Evolutionary conservation across 1,140 invertebrate species (phyloP).

Genomic region (Hyles euphorbiae): DNA sequence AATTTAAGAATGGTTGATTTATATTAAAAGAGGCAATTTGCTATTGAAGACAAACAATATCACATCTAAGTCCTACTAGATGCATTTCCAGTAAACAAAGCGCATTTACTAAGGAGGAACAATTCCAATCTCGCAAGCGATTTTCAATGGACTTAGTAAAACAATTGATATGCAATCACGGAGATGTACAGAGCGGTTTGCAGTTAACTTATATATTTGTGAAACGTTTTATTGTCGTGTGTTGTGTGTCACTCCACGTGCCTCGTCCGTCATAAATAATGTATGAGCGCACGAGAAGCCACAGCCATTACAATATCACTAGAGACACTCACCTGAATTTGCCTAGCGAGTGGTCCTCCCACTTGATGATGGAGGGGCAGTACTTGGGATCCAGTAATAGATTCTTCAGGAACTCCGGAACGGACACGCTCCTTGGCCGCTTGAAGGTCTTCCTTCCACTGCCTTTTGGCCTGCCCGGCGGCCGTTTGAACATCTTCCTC

Average conservation of each 20-base stretch:
- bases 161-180: too few relatives aligned
- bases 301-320: background rate
- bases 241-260: slow-evolving; percentile 35
- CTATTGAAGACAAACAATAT: too few relatives aligned
- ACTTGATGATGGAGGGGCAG: slow-evolving; percentile 88
- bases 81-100: too few relatives aligned
- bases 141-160: too few relatives aligned
- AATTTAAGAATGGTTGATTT: too few relatives aligned
- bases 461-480: slow-evolving; percentile 64
- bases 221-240: too few relatives aligned
- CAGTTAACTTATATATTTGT: too few relatives aligned
- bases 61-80: too few relatives aligned
- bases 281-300: slow-evolving; percentile 1
- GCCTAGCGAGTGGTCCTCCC: slow-evolving; percentile 90
- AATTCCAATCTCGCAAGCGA: too few relatives aligned
- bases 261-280: slow-evolving; percentile 44
- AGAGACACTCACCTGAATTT: slow-evolving; percentile 79
- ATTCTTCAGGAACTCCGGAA: slow-evolving; percentile 87
- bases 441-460: slow-evolving; percentile 76
- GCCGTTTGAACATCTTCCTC: slow-evolving; percentile 59
- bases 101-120: too few relatives aligned
- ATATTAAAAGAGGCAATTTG: too few relatives aligned
- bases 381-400: slow-evolving; percentile 84
- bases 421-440: slow-evolving; percentile 81
- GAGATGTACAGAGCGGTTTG: too few relatives aligned